Percentiles rank a stretch among this genome's conserved stretches.
Conservation (phyloP, 1,140 invertebrate genomes). For the Sminthurides bifidus region DNA sequence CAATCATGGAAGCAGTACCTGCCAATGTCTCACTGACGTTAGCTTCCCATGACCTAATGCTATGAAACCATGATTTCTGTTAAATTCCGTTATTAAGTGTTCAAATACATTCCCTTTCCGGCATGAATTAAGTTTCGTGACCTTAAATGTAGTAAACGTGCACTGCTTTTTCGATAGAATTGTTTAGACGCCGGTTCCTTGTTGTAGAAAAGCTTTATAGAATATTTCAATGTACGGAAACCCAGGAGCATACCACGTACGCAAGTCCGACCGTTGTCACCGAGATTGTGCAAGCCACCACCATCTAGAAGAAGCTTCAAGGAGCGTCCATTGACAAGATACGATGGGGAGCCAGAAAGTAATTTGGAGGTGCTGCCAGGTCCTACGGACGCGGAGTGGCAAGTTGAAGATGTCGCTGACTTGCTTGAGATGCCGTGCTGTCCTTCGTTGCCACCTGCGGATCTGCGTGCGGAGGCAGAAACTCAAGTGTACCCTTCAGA, state of each 20-base stretch:
- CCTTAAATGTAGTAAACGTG: no score
- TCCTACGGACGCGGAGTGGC: background rate
- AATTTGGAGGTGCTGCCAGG: background rate
- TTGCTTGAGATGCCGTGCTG: background rate
- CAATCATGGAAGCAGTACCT: no score
- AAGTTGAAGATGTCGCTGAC: background rate
- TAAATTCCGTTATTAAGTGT: no score
- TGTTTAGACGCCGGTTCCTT: no score
- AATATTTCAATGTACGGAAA: slow-evolving; percentile 6
- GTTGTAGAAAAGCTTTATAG: background rate
- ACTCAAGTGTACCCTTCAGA: background rate
- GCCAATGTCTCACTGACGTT: no score
- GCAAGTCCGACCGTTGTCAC: no score
- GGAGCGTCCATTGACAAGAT: background rate
- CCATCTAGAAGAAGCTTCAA: background rate
- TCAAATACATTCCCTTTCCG: no score
- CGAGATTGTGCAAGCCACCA: no score
- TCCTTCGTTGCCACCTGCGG: background rate
- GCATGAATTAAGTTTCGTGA: no score
- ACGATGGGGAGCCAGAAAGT: background rate
- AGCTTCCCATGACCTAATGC: no score
- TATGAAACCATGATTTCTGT: no score
- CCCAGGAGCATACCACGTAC: background rate
- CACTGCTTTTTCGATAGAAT: no score
- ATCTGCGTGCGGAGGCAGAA: background rate